phyloP scores from a whole-genome alignment of 2,113 vertebrate genomes.

The Lota lota region DNA sequence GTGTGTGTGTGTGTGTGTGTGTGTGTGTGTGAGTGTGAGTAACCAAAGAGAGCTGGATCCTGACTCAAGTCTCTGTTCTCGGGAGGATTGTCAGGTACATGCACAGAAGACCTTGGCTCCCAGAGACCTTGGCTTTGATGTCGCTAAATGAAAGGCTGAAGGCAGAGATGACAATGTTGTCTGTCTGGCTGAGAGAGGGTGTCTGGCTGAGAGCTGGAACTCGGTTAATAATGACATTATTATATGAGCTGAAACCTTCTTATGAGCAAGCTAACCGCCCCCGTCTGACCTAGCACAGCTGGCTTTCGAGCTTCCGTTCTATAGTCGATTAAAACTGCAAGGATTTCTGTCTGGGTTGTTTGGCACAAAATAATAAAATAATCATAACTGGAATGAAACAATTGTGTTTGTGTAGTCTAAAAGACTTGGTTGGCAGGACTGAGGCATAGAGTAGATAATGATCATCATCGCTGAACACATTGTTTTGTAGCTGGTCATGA shows the following conservation, averaged over 20 bases:
- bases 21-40: neutral
- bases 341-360: conserved; percentile 27
- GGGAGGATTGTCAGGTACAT: neutral
- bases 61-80: no score
- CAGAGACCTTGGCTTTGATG: conserved; percentile 49
- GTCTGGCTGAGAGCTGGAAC: conserved; percentile 52
- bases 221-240: conserved; percentile 59
- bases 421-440: neutral
- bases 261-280: conserved; percentile 63
- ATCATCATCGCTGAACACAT: conserved; percentile 32
- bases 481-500: conserved; percentile 18
- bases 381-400: no score
- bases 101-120: conserved; percentile 48
- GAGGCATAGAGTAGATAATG: conserved; percentile 20
- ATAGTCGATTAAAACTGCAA: conserved; percentile 30
- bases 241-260: conserved; percentile 57
- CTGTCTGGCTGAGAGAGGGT: conserved; percentile 52
- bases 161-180: conserved; percentile 58
- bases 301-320: conserved; percentile 49
- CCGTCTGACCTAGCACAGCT: conserved; percentile 60
- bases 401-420: neutral
- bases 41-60: no score
- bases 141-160: conserved; percentile 57
- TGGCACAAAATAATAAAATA: neutral
- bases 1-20: no score